These are phyloP conservation scores for Quadroppia sp. DNA, from an alignment of 2,888 invertebrate species.

Conservation along the genomic window DNA sequence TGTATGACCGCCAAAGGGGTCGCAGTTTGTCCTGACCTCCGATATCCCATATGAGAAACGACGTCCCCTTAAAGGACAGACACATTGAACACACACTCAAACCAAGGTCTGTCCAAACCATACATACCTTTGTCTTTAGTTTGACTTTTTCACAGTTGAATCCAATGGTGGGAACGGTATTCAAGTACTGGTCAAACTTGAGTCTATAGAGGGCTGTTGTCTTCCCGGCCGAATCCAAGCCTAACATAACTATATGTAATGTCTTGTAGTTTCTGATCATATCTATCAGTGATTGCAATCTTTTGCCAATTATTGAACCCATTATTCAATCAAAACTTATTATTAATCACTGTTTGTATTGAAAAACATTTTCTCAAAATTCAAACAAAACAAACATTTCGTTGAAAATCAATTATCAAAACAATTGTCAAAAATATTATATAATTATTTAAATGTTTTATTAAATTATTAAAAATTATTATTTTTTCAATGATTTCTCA, in stretches of 20 bases:
- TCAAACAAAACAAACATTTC: too few species aligned
- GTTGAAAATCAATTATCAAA: too few species aligned
- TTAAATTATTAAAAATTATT: too few species aligned
- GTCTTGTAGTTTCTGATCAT: slow-evolving; percentile 68
- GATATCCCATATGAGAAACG: slow-evolving; percentile 78
- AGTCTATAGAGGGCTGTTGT: slow-evolving; percentile 93
- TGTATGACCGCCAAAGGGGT: slow-evolving; percentile 94
- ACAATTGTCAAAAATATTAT: too few species aligned
- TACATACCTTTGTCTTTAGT: slow-evolving; percentile 55
- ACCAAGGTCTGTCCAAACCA: too few species aligned
- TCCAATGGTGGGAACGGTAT: slow-evolving; percentile 94
- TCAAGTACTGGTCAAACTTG: slow-evolving; percentile 95
- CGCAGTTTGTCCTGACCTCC: slow-evolving; percentile 92
- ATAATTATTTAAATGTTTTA: too few species aligned
- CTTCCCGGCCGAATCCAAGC: slow-evolving; percentile 93
- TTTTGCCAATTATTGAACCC: slow-evolving; percentile 82
- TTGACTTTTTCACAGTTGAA: slow-evolving; percentile 95
- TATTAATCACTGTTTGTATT: background rate
- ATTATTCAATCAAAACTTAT: slow-evolving; percentile 53
- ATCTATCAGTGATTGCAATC: slow-evolving; percentile 68
- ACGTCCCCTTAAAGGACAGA: slow-evolving; percentile 29
- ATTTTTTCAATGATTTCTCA: too few species aligned
- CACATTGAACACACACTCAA: too few species aligned
- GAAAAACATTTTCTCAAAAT: too few species aligned
- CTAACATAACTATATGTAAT: slow-evolving; percentile 92